Evolutionary conservation across 2,113 vertebrate genomes (phyloP).

Genomic region (Polypterus bichir): DNA sequence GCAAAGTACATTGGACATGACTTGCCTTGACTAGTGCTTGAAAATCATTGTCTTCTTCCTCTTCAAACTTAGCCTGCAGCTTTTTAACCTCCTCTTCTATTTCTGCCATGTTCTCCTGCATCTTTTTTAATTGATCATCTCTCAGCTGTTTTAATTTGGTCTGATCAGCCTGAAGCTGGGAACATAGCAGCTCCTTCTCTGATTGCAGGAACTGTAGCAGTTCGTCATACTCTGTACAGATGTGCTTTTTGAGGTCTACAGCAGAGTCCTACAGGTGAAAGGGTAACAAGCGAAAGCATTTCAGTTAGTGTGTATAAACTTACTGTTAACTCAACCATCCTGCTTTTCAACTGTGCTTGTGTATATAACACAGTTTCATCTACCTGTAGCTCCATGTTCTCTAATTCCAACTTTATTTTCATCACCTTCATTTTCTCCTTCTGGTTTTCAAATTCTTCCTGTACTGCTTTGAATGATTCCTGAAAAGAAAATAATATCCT

Average conservation of each 20-base stretch:
- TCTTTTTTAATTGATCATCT: not conserved
- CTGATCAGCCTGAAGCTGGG: conserved; percentile 34
- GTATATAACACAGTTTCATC: not conserved
- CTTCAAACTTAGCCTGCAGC: not conserved
- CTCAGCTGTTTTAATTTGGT: conserved; percentile 1
- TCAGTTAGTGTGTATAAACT: no score
- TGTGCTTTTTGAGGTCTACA: conserved; percentile 33
- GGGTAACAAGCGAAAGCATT: no score
- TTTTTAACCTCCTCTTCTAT: not conserved
- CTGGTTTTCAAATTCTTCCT: conserved; percentile 5
- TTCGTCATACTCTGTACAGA: conserved; percentile 39
- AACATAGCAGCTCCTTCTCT: conserved; percentile 43
- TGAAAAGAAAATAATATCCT: not conserved
- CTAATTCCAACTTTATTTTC: conserved; percentile 2
- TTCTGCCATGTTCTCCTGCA: not conserved
- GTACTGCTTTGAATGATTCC: conserved; percentile 13
- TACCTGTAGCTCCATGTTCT: conserved; percentile 17
- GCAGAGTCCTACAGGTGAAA: conserved; percentile 24
- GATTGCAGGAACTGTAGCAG: conserved; percentile 44
- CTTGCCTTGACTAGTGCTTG: conserved; percentile 11
- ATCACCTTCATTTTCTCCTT: conserved; percentile 1
- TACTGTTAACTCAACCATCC: no score
- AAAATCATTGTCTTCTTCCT: not conserved
- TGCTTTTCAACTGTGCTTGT: not conserved
- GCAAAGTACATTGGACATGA: no score